phyloP scores from a whole-genome alignment of 2,113 vertebrate species.

The Semicossyphus pulcher region DNA sequence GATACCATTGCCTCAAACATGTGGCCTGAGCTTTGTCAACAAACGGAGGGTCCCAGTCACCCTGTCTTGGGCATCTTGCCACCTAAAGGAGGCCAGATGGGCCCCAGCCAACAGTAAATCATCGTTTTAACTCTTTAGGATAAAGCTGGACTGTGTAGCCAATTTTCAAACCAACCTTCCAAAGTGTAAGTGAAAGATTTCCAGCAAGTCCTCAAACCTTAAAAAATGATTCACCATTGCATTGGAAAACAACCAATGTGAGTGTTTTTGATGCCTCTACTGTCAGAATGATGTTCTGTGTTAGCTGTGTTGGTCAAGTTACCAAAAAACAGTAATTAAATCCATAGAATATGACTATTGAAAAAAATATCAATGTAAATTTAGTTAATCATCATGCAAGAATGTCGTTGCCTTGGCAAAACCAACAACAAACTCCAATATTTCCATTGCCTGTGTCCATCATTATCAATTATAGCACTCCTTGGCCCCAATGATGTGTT shows the following conservation, averaged over 20 bases:
- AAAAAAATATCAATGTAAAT: background rate
- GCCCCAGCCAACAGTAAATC: slow-evolving; percentile 9
- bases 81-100: slow-evolving; percentile 14
- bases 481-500: background rate
- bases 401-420: background rate
- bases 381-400: background rate
- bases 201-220: background rate
- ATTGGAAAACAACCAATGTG: background rate
- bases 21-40: slow-evolving; percentile 66
- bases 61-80: slow-evolving; percentile 39
- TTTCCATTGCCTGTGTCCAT: background rate
- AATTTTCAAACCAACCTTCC: background rate
- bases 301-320: background rate
- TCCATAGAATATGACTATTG: background rate
- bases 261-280: background rate
- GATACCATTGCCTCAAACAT: slow-evolving; percentile 59
- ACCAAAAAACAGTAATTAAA: background rate
- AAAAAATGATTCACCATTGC: background rate
- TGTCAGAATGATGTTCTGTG: background rate
- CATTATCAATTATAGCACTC: no score
- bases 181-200: background rate
- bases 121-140: slow-evolving; percentile 3
- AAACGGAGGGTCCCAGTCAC: slow-evolving; percentile 52
- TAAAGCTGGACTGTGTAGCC: slow-evolving; percentile 5
- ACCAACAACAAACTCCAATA: background rate